Evolutionary conservation across 2,888 invertebrate species (phyloP), one percentile per base, ranked within the genome.

Genomic region (Cephalotes varians): DNA sequence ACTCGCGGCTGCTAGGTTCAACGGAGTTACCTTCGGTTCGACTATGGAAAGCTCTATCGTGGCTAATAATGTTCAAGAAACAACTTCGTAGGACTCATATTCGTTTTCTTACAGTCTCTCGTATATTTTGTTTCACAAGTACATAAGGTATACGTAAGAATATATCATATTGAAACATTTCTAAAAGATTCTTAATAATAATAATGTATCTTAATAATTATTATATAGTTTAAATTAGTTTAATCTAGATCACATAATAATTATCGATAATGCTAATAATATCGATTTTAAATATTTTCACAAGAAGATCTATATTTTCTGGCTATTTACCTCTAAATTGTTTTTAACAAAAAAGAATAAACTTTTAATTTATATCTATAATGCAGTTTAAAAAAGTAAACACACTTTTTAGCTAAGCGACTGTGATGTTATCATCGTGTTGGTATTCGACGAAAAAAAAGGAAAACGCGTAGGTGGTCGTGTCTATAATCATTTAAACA

Each of bases 401-500:
- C 7, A 69, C 5, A 21, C 2, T 49, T 49, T 34, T 47, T 2
- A 10, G 15, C 4, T 18, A 12, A 71, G 21, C 40, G 21, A 71
- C 7, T 18, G 18, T 12, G 6, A 64, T 37, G 37, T 51, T 51
- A 74, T 37, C 34, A 51, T 64, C 34, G 12, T 3, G 18, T 21
- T 21, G 9, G 18, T 34, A 47, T 73, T 21, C 5, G 9, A 40
- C 21, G 15, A 54, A 69, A 40, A 9, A 10, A 47, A 65, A 49
- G 47, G 21, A 73, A 58, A 60, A 37, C 31, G 12, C 40, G 65
- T 83, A 25, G 83, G 83, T n/a, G 71, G 51, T 71, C n/a, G 15
- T 58, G 64, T 81, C 73, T 65, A 77, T 56, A 76, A 79, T 77
- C 73, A 74, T 79, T 76, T 85, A 87, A 89, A 81, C 87, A 84